These are phyloP conservation scores for Dicroscelio sp. DNA, from an alignment of 2,888 invertebrate genomes.

Conservation along the genomic window DNA sequence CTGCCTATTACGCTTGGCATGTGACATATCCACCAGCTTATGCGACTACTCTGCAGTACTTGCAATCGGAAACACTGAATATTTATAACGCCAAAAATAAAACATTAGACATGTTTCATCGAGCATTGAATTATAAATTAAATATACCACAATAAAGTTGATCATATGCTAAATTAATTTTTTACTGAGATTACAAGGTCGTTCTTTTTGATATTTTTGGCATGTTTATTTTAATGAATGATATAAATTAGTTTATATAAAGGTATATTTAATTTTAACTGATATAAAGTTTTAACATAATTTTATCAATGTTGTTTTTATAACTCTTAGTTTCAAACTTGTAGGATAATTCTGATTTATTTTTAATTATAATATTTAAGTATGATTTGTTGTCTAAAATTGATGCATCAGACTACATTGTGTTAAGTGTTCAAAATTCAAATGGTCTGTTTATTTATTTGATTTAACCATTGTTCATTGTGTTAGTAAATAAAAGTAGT, in stretches of 20 bases:
- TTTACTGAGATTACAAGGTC: not conserved
- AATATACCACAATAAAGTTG: not conserved
- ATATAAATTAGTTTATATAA: too few relatives aligned
- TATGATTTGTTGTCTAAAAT: too few relatives aligned
- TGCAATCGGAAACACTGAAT: not conserved
- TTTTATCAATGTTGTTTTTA: too few relatives aligned
- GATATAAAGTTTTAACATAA: too few relatives aligned
- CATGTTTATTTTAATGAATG: too few relatives aligned
- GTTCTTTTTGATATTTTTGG: not conserved
- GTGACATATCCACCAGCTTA: conserved; percentile 21
- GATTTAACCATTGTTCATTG: too few relatives aligned
- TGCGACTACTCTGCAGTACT: not conserved
- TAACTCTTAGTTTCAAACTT: too few relatives aligned
- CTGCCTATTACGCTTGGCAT: conserved; percentile 36
- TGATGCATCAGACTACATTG: too few relatives aligned
- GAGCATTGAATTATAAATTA: not conserved
- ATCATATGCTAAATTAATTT: not conserved
- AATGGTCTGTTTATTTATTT: not conserved
- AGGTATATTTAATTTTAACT: too few relatives aligned
- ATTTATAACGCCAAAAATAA: not conserved
- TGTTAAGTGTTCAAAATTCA: too few relatives aligned
- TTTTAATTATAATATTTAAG: too few relatives aligned
- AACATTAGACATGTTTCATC: not conserved
- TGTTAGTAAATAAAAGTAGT: not conserved
- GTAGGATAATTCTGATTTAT: too few relatives aligned